A percentile compares a stretch with the other conserved stretches of the same genome.
phyloP scores from a whole-genome alignment of 2,797 vertebrate genomes.

The Manis crassicaudata region DNA sequence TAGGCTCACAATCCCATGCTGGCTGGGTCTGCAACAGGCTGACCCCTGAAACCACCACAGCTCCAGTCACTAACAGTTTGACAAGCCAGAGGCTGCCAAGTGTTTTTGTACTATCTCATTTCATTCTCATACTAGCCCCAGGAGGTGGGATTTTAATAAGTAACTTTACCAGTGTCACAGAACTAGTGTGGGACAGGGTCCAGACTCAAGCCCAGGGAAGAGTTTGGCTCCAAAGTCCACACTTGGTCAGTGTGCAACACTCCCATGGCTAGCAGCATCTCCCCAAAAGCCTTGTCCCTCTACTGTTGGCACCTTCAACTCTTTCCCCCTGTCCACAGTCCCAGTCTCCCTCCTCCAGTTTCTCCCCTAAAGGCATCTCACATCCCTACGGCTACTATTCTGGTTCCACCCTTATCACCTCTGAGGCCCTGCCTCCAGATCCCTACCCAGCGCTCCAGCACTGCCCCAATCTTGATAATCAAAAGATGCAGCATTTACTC shows the following conservation, averaged over 20 bases:
- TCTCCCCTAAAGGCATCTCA: background rate
- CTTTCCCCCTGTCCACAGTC: background rate
- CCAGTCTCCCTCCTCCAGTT: background rate
- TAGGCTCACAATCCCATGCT: background rate
- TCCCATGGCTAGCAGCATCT: background rate
- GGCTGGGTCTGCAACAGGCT: background rate
- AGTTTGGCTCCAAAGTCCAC: slow-evolving; percentile 41
- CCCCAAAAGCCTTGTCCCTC: background rate
- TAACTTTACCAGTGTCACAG: background rate
- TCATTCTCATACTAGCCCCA: background rate
- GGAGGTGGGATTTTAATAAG: background rate
- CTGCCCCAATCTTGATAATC: background rate
- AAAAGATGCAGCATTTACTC: background rate
- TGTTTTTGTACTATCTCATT: background rate
- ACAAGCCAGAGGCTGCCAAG: background rate
- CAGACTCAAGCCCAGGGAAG: background rate
- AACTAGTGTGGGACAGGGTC: background rate
- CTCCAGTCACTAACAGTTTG: background rate
- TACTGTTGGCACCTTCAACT: background rate
- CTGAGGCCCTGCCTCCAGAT: background rate
- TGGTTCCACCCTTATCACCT: background rate
- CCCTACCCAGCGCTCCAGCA: background rate
- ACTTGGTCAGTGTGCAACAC: background rate
- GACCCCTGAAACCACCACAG: background rate
- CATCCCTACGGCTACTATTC: accelerated